Evolutionary conservation across 1,140 invertebrate genomes (phyloP).

Genomic region (Drosophila sturtevanti): DNA sequence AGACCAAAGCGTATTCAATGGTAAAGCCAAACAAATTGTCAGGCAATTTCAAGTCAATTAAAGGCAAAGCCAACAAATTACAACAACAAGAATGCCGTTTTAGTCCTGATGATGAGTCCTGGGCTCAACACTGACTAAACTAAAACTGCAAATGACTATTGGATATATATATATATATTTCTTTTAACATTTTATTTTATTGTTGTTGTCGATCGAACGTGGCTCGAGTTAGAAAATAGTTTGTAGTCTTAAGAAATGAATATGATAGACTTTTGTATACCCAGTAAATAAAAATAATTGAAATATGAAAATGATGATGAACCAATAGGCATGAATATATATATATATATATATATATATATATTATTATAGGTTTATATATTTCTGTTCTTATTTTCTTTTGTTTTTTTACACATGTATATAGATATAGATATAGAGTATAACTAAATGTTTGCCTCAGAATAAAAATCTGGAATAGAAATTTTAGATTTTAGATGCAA

Average conservation of each 20-base stretch:
- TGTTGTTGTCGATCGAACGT: too few species aligned
- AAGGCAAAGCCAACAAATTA: slow-evolving; percentile 1
- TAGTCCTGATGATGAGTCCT: background rate
- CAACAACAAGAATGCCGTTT: background rate
- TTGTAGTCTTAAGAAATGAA: too few species aligned
- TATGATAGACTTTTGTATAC: too few species aligned
- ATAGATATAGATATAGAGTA: background rate
- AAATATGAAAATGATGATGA: too few species aligned
- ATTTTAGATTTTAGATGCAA: background rate
- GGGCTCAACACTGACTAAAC: background rate
- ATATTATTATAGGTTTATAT: too few species aligned
- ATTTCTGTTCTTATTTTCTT: too few species aligned
- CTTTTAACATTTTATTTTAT: background rate
- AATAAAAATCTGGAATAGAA: background rate
- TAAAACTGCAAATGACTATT: background rate
- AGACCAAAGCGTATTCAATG: background rate
- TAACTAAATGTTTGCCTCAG: background rate
- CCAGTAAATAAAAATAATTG: too few species aligned
- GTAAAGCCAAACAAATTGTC: slow-evolving; percentile 3
- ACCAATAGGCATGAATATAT: too few species aligned
- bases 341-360: too few species aligned
- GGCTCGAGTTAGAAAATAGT: too few species aligned
- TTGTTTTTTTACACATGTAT: too few species aligned
- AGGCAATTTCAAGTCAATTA: slow-evolving; percentile 7
- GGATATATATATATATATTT: background rate